Evolutionary conservation across 37 sponge, comb jelly and placozoan species (phyloP).

Genomic region (Hormiphora californensis): DNA sequence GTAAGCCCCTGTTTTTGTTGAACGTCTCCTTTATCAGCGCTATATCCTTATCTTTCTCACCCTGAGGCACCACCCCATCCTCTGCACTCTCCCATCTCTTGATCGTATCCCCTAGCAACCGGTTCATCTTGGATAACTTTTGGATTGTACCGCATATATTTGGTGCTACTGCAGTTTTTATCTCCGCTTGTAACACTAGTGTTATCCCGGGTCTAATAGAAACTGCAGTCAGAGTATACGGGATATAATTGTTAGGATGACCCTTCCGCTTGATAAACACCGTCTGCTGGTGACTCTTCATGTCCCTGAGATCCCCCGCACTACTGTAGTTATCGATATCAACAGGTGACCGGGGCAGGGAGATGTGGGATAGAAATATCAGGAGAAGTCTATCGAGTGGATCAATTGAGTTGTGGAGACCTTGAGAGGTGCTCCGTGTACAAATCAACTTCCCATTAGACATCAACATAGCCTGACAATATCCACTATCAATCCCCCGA

Average conservation of each 20-base stretch:
- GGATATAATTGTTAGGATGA: not conserved
- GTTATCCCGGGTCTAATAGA: conserved; percentile 11
- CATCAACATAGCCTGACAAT: conserved; percentile 20
- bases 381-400: not conserved
- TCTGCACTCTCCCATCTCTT: not conserved
- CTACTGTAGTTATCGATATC: not conserved
- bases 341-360: conserved; percentile 38
- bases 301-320: no score
- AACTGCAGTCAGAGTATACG: conserved; percentile 47
- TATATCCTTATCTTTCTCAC: not conserved
- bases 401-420: not conserved
- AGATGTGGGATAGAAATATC: conserved; percentile 3
- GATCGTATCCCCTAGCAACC: not conserved
- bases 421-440: not conserved
- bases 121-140: not conserved
- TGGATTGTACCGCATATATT: conserved; percentile 35
- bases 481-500: not conserved
- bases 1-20: conserved; percentile 1
- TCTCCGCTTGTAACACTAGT: not conserved
- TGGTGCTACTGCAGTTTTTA: conserved; percentile 25
- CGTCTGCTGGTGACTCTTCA: conserved; percentile 1
- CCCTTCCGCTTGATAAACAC: not conserved
- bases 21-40: not conserved
- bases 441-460: conserved; percentile 7
- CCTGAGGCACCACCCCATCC: not conserved